Conservation (phyloP, 1,140 invertebrate species). For the Drosophila suzukii region DNA sequence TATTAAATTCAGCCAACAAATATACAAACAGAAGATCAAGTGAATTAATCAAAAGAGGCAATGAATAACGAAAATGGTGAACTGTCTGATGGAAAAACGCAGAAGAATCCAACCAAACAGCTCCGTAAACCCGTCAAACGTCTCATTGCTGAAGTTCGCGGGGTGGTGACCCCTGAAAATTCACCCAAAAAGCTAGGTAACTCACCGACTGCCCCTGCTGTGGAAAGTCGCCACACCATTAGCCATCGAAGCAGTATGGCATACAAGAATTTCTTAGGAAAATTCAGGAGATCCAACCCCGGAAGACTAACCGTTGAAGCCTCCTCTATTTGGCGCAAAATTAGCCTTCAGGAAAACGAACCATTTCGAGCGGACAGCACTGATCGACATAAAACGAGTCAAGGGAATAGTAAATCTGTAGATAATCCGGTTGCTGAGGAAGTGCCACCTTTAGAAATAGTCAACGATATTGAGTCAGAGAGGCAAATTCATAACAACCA, state of each 20-base stretch:
- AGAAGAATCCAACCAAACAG: too few species aligned
- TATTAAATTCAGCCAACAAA: too few species aligned
- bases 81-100: background rate
- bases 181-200: background rate
- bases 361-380: background rate
- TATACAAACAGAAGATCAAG: too few species aligned
- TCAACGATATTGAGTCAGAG: too few species aligned
- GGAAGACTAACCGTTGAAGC: background rate
- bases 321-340: background rate
- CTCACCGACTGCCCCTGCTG: too few species aligned
- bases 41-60: background rate
- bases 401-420: background rate
- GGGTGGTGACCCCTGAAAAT: background rate
- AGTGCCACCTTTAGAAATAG: too few species aligned
- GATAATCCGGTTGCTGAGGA: background rate
- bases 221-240: too few species aligned
- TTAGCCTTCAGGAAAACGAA: background rate
- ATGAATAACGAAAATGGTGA: background rate
- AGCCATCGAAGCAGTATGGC: background rate
- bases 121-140: background rate
- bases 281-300: background rate
- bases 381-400: too few species aligned
- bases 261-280: background rate
- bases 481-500: too few species aligned
- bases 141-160: background rate